phyloP scores from a whole-genome alignment of 2,113 vertebrate species.

The Pseudopipra pipra region DNA sequence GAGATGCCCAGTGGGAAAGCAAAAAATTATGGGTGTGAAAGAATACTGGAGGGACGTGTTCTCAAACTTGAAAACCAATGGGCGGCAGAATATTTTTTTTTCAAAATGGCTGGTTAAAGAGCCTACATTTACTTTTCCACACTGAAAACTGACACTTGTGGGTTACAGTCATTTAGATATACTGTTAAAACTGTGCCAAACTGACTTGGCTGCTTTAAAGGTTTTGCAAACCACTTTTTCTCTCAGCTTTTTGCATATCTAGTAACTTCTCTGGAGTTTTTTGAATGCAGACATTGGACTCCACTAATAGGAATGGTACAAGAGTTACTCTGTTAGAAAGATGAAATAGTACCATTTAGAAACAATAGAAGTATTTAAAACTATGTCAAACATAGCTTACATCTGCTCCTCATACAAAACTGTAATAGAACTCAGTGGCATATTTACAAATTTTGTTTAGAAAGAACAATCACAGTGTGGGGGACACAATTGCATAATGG shows the following conservation, averaged over 20 bases:
- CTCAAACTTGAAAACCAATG: background rate
- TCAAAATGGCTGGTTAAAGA: background rate
- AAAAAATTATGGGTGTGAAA: background rate
- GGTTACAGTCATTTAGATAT: background rate
- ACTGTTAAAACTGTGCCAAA: background rate
- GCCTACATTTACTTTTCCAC: background rate
- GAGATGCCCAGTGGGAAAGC: background rate
- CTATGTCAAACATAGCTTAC: background rate
- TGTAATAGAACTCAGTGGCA: background rate
- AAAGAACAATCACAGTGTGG: background rate
- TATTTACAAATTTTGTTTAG: background rate
- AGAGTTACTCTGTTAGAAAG: background rate
- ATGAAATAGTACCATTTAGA: background rate
- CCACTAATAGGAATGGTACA: background rate
- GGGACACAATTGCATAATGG: background rate
- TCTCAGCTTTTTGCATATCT: background rate
- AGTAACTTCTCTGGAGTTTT: background rate
- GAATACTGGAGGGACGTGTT: background rate
- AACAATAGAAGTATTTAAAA: background rate
- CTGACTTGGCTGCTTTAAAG: background rate
- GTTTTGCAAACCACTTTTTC: background rate
- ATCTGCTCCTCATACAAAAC: background rate
- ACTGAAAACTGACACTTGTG: background rate
- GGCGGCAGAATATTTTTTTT: background rate
- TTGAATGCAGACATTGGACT: background rate